Conservation (phyloP, 2,888 invertebrate genomes). For the Polyommatus iphigenia region DNA sequence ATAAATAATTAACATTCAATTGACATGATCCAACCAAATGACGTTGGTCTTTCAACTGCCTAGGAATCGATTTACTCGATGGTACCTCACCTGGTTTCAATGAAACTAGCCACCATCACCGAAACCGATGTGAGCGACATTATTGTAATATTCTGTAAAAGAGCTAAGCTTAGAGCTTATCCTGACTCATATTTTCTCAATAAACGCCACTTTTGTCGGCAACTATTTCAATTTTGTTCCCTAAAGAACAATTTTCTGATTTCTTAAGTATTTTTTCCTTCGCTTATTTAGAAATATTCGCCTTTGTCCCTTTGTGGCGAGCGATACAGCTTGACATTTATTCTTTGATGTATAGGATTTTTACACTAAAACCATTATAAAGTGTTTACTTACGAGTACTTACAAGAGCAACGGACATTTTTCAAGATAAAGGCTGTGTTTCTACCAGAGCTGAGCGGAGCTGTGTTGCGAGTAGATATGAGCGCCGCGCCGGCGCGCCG, state of each 20-base stretch:
- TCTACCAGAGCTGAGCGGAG: too few relatives aligned
- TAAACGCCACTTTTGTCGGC: neutral
- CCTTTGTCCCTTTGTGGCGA: conserved; percentile 24
- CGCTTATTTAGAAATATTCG: conserved; percentile 11
- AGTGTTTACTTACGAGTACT: neutral
- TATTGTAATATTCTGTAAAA: neutral
- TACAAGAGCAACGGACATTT: too few relatives aligned
- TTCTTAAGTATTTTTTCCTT: neutral
- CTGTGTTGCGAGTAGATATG: too few relatives aligned
- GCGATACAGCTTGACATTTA: conserved; percentile 15
- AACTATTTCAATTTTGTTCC: conserved; percentile 24
- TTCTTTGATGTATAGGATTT: neutral
- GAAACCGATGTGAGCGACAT: too few relatives aligned
- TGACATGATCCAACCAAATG: too few relatives aligned
- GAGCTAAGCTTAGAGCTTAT: neutral
- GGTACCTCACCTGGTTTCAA: too few relatives aligned
- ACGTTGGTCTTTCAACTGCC: too few relatives aligned
- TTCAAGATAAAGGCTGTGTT: too few relatives aligned
- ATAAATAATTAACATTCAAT: too few relatives aligned
- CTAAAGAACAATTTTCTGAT: conserved; percentile 14
- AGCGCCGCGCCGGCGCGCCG: too few relatives aligned
- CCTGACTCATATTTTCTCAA: neutral
- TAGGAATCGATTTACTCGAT: too few relatives aligned
- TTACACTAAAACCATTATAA: neutral
- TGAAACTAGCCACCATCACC: too few relatives aligned